Percentiles rank a stretch among this genome's conserved stretches.
These are phyloP conservation scores for Archocentrus centrarchus DNA, from an alignment of 2,113 vertebrate genomes.

Conservation along the genomic window DNA sequence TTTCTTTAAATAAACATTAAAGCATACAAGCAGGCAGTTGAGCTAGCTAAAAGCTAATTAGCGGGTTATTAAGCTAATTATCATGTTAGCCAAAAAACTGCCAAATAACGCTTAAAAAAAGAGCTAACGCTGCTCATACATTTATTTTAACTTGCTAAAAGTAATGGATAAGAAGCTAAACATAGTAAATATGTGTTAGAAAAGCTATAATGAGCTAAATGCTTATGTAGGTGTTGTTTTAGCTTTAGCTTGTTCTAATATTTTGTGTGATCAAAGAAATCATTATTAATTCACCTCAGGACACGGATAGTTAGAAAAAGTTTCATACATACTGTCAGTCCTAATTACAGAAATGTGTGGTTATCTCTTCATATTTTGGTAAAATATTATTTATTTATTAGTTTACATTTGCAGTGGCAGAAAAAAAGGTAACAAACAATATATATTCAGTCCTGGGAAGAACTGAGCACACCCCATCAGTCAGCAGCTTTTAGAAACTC, in stretches of 20 bases:
- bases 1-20: fast-evolving
- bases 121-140: neutral
- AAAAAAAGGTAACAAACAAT: too few species aligned
- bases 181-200: neutral
- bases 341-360: neutral
- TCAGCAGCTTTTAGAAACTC: too few species aligned
- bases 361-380: too few species aligned
- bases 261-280: too few species aligned
- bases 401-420: neutral
- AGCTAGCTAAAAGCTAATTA: neutral
- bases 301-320: too few species aligned
- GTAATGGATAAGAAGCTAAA: fast-evolving
- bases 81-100: neutral
- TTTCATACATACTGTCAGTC: neutral
- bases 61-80: neutral
- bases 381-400: neutral
- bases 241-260: too few species aligned
- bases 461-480: too few species aligned
- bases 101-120: neutral
- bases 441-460: too few species aligned
- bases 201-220: neutral
- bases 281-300: too few species aligned
- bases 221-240: neutral
- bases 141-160: neutral
- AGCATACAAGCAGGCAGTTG: neutral